Conservation (phyloP, 1,140 invertebrate species). For the Trichomalopsis sarcophagae region DNA sequence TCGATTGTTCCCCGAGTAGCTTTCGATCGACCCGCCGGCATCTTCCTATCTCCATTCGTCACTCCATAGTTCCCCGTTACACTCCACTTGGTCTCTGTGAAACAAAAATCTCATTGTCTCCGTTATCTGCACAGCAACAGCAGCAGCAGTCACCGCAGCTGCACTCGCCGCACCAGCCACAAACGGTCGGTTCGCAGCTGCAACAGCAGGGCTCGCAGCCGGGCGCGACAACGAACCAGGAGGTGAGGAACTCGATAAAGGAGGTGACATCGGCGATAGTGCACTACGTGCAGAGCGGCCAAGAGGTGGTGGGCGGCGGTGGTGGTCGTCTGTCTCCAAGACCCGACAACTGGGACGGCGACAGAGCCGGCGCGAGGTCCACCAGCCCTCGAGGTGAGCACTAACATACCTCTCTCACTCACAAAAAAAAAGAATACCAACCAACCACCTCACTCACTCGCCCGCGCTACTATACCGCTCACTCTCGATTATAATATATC, state of each 20-base stretch:
- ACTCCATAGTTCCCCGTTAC: background rate
- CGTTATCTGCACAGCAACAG: conserved; percentile 27
- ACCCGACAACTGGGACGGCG: conserved; percentile 70
- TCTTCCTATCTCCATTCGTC: background rate
- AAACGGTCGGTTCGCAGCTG: background rate
- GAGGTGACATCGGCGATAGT: conserved; percentile 95
- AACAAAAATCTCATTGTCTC: background rate
- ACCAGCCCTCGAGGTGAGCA: conserved; percentile 75
- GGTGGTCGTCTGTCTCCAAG: conserved; percentile 72
- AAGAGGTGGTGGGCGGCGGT: conserved; percentile 73
- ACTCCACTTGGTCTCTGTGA: background rate
- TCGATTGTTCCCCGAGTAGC: background rate
- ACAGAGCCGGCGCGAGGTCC: conserved; percentile 71
- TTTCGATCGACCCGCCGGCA: background rate
- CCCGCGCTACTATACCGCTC: background rate
- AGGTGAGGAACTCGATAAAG: conserved; percentile 92
- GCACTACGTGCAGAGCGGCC: conserved; percentile 88
- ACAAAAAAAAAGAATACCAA: conserved; percentile 48
- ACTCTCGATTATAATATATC: background rate
- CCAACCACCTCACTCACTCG: conserved; percentile 16
- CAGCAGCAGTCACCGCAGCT: conserved; percentile 27
- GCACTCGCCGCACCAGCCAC: conserved; percentile 23
- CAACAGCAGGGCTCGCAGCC: conserved; percentile 54
- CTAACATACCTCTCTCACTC: conserved; percentile 59
- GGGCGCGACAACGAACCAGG: conserved; percentile 75